Percentiles rank a stretch among this genome's conserved stretches.
phyloP scores from a whole-genome alignment of 2,113 vertebrate species.

The Zootoca vivipara region DNA sequence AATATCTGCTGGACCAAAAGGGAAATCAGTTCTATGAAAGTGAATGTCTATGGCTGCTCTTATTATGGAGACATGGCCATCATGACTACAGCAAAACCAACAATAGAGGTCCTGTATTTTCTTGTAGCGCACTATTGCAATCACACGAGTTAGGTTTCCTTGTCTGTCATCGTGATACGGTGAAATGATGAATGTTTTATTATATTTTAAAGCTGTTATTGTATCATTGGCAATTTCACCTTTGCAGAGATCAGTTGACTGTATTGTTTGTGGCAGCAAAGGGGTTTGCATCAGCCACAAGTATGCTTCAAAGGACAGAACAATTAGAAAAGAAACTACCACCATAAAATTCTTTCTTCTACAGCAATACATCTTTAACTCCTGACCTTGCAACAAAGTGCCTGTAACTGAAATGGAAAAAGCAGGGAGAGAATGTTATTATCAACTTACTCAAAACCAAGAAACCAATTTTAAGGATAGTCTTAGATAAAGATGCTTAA shows the following conservation, averaged over 20 bases:
- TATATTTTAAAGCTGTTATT: constrained; percentile 70
- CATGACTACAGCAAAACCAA: constrained; percentile 68
- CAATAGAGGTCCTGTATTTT: constrained; percentile 73
- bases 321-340: background rate
- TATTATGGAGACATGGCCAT: background rate
- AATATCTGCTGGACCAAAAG: constrained; percentile 65
- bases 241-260: background rate
- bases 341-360: background rate
- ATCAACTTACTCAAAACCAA: background rate
- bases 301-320: background rate
- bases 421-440: background rate
- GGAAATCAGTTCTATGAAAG: constrained; percentile 75
- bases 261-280: background rate
- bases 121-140: constrained; percentile 75
- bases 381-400: background rate
- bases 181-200: constrained; percentile 75
- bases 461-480: background rate
- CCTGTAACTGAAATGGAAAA: background rate
- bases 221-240: constrained; percentile 34
- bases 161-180: constrained; percentile 76
- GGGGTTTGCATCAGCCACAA: background rate
- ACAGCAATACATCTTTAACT: background rate
- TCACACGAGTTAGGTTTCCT: constrained; percentile 66
- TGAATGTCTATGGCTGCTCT: constrained; percentile 66
- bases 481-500: background rate